Conservation (phyloP, 2,888 invertebrate genomes). For the Halictus quadricinctus region DNA sequence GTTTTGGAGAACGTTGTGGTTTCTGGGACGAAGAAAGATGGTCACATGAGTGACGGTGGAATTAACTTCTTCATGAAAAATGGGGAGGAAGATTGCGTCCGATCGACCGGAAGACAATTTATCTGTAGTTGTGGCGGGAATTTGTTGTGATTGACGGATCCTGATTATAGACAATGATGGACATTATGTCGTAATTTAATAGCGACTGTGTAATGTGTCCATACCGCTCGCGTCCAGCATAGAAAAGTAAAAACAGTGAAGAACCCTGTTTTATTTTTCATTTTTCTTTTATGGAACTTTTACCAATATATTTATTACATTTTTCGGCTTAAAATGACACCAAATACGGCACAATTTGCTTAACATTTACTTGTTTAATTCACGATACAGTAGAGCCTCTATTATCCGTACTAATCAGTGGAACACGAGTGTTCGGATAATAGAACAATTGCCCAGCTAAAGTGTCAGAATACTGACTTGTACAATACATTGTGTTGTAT, state of each 20-base stretch:
- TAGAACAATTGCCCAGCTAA: no score
- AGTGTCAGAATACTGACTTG: no score
- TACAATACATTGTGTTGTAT: no score
- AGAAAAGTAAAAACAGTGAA: no score
- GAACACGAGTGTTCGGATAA: no score
- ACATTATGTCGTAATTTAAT: neutral
- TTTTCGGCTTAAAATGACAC: neutral
- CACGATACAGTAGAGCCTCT: no score
- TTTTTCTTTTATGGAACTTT: neutral
- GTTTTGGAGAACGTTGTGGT: constrained; percentile 12
- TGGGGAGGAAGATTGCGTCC: constrained; percentile 11
- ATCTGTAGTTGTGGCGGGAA: neutral
- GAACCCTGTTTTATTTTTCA: no score
- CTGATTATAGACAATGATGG: neutral
- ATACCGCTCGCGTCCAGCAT: no score
- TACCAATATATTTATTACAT: neutral
- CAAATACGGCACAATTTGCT: no score
- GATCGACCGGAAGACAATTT: constrained; percentile 7
- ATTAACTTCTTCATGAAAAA: constrained; percentile 27
- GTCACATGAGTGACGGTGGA: neutral
- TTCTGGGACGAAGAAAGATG: neutral
- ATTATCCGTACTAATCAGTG: no score
- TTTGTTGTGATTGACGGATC: neutral
- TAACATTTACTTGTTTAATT: no score
- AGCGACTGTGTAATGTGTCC: neutral